Conservation (phyloP, 2,113 vertebrate species). For the Laterallus jamaicensis region DNA sequence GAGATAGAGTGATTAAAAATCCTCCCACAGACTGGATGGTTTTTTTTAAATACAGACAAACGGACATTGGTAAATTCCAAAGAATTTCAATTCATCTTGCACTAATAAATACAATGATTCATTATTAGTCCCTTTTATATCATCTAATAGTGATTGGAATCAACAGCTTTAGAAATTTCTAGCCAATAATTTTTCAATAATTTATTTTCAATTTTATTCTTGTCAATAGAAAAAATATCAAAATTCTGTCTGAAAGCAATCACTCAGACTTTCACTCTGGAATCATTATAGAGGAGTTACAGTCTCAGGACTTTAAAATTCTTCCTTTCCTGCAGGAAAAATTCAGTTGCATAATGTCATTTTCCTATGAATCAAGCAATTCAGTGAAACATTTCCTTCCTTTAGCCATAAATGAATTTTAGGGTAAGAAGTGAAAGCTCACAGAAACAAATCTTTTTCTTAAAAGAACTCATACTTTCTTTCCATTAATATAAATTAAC, state of each 20-base stretch:
- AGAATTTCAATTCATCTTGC: not conserved
- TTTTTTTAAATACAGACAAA: not conserved
- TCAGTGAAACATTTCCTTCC: not conserved
- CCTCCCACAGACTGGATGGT: not conserved
- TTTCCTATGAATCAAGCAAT: not conserved
- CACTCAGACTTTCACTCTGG: not conserved
- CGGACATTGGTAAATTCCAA: not conserved
- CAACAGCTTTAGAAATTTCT: not conserved
- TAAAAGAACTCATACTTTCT: not conserved
- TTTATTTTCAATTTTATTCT: not conserved
- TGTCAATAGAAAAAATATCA: not conserved
- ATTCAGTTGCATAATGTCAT: not conserved
- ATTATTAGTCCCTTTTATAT: not conserved
- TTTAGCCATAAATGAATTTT: not conserved
- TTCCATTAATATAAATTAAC: constrained; percentile 39
- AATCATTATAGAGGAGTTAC: not conserved
- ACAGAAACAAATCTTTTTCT: not conserved
- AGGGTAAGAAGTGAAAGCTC: not conserved
- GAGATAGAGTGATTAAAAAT: not conserved
- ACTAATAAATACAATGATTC: not conserved
- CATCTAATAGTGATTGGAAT: not conserved
- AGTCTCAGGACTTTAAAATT: not conserved
- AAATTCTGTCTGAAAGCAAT: not conserved
- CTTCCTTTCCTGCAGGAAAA: not conserved
- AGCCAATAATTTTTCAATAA: not conserved